Evolutionary conservation across 2,797 vertebrate genomes (phyloP).

Genomic region (Oryzias dopingdopingensis): DNA sequence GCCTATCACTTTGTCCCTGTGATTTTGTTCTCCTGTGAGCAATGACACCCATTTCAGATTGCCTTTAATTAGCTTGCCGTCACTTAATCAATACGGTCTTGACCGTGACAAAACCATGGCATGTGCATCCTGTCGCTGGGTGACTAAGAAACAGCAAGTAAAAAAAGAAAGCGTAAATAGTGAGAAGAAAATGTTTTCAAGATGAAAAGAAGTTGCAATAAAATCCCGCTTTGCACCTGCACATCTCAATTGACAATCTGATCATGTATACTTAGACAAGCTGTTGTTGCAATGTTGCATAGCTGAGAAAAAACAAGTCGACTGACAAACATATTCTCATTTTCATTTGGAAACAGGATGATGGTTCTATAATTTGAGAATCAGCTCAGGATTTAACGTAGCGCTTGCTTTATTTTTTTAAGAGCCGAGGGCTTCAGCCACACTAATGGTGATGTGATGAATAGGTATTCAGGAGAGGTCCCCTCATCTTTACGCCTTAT

Average conservation of each 20-base stretch:
- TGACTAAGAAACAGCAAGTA: constrained; percentile 38
- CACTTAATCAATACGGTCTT: constrained; percentile 68
- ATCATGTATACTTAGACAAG: not conserved
- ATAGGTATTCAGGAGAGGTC: constrained; percentile 70
- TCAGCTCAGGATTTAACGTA: constrained; percentile 28
- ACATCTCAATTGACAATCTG: too few relatives aligned
- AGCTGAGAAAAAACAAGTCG: constrained; percentile 6
- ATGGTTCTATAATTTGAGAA: constrained; percentile 21
- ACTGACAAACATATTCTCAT: not conserved
- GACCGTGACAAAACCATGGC: constrained; percentile 62
- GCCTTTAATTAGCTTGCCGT: constrained; percentile 75
- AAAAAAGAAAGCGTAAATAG: constrained; percentile 44
- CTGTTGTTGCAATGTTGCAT: constrained; percentile 4
- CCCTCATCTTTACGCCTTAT: constrained; percentile 57
- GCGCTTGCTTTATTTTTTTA: constrained; percentile 48
- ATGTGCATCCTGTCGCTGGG: constrained; percentile 49
- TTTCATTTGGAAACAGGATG: too few relatives aligned
- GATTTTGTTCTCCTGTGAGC: constrained; percentile 62
- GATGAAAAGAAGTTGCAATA: constrained; percentile 31
- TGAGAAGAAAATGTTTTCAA: constrained; percentile 49
- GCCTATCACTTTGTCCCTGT: constrained; percentile 55
- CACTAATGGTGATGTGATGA: constrained; percentile 68
- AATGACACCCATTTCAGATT: constrained; percentile 64
- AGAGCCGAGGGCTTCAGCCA: constrained; percentile 56
- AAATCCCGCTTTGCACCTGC: constrained; percentile 37